Percentiles rank a stretch among this genome's conserved stretches.
These are phyloP conservation scores for Periophthalmus magnuspinnatus DNA, from an alignment of 2,797 vertebrate species.

Conservation along the genomic window DNA sequence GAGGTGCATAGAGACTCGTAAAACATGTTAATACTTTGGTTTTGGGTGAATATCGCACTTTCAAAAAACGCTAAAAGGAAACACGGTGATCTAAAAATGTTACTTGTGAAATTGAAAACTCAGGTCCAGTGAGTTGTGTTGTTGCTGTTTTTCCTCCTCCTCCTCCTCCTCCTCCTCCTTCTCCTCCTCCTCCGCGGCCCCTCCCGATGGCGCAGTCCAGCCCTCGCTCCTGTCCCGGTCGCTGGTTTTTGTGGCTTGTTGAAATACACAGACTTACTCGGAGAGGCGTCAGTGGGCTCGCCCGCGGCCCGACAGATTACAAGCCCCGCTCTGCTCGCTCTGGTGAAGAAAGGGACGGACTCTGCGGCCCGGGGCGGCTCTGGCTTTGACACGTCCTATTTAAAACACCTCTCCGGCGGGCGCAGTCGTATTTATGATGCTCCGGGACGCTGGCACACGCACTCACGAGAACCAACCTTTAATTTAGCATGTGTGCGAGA, in stretches of 20 bases:
- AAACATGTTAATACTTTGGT: too few species aligned
- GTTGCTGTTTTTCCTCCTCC: background rate
- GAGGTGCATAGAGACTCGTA: too few species aligned
- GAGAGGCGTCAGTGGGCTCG: slow-evolving; percentile 93
- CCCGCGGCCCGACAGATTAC: slow-evolving; percentile 87
- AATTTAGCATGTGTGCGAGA: slow-evolving; percentile 75
- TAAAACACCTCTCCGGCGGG: slow-evolving; percentile 87
- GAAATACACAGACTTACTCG: slow-evolving; percentile 86
- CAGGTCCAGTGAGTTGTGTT: too few species aligned
- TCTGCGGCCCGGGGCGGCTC: slow-evolving; percentile 75
- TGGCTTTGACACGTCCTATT: slow-evolving; percentile 88
- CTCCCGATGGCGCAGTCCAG: slow-evolving; percentile 78
- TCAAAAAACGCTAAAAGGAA: too few species aligned
- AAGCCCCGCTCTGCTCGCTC: slow-evolving; percentile 82
- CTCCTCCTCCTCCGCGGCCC: background rate
- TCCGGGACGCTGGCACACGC: slow-evolving; percentile 54
- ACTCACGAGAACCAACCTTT: slow-evolving; percentile 65
- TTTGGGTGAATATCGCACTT: too few species aligned
- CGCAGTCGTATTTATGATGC: slow-evolving; percentile 73
- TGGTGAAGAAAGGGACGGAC: slow-evolving; percentile 81
- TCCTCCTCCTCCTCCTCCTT: too few species aligned
- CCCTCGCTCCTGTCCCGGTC: slow-evolving; percentile 57
- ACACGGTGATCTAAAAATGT: too few species aligned
- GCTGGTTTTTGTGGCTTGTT: slow-evolving; percentile 89
- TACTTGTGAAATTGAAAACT: too few species aligned